Percentiles rank a stretch among this genome's conserved stretches.
phyloP scores from a whole-genome alignment of 92 coral and sea anemone genomes.

The Anthopleura xanthogrammica region DNA sequence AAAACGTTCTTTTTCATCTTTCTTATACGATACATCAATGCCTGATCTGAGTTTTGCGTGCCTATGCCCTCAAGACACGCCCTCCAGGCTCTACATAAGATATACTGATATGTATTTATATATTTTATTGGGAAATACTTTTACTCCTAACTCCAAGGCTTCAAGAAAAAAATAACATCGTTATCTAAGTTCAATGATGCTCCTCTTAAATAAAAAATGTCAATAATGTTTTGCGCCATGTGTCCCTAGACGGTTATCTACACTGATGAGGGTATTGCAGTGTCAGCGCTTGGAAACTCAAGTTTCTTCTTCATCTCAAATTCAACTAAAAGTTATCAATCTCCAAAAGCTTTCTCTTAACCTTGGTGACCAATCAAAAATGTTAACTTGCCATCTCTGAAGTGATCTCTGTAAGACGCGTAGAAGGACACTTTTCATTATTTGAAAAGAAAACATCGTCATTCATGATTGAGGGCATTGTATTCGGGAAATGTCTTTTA shows the following conservation, averaged over 20 bases:
- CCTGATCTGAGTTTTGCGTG: not conserved
- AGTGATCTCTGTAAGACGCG: slow-evolving; percentile 10
- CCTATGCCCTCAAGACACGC: not conserved
- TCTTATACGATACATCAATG: not conserved
- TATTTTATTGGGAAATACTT: not conserved
- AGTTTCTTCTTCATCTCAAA: not conserved
- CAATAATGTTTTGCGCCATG: not conserved
- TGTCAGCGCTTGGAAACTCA: slow-evolving; percentile 10
- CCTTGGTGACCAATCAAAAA: slow-evolving; percentile 16
- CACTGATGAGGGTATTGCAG: not conserved
- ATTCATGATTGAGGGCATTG: slow-evolving; percentile 21
- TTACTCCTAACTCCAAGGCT: not conserved
- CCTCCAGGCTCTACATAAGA: not conserved
- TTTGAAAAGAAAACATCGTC: not conserved
- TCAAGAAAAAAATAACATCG: not conserved
- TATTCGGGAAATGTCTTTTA: slow-evolving; percentile 34
- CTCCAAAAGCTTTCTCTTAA: slow-evolving; percentile 10
- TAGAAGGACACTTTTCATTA: slow-evolving; percentile 25
- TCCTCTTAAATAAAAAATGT: slow-evolving; percentile 9
- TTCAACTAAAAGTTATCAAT: slow-evolving; percentile 7
- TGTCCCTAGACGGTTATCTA: not conserved
- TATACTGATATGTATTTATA: not conserved
- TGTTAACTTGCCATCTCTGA: slow-evolving; percentile 1
- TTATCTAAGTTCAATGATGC: slow-evolving; percentile 4
- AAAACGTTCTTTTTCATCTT: not conserved